These are phyloP conservation scores for Cyclura pinguis DNA, from an alignment of 2,797 vertebrate species.

Conservation along the genomic window DNA sequence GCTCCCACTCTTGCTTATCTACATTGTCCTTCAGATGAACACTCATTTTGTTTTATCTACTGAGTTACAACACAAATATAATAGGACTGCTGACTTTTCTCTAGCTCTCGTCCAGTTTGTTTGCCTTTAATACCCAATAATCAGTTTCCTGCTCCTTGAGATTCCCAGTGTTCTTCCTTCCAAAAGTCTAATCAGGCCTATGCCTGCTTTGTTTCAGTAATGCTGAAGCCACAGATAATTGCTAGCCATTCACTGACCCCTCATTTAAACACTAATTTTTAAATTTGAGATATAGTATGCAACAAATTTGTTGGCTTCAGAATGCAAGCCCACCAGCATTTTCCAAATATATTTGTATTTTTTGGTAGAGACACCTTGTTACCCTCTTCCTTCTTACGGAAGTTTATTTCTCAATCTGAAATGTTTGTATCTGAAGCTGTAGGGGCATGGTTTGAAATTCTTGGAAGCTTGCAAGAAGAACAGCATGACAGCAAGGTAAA, in stretches of 20 bases:
- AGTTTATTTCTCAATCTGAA: neutral
- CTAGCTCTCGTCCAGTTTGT: neutral
- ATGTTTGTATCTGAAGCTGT: neutral
- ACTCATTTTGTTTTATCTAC: neutral
- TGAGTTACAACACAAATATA: neutral
- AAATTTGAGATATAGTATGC: neutral
- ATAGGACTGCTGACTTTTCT: neutral
- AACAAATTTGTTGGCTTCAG: neutral
- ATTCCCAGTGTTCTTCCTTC: neutral
- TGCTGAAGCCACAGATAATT: neutral
- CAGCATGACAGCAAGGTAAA: constrained; percentile 21
- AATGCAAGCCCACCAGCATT: neutral
- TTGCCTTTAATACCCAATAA: too few species aligned
- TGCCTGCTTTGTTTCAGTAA: neutral
- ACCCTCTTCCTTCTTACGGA: neutral
- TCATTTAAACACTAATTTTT: neutral
- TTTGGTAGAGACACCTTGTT: neutral
- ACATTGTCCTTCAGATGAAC: neutral
- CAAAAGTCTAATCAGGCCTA: neutral
- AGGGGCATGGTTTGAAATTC: neutral
- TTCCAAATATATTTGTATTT: neutral
- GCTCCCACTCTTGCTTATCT: neutral
- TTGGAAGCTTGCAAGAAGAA: neutral
- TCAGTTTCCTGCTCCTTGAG: neutral
- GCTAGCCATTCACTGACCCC: neutral